Base-by-base conservation (phyloP, 2,888 invertebrate genomes). In the Malthinus seriepunctatus region DNA sequence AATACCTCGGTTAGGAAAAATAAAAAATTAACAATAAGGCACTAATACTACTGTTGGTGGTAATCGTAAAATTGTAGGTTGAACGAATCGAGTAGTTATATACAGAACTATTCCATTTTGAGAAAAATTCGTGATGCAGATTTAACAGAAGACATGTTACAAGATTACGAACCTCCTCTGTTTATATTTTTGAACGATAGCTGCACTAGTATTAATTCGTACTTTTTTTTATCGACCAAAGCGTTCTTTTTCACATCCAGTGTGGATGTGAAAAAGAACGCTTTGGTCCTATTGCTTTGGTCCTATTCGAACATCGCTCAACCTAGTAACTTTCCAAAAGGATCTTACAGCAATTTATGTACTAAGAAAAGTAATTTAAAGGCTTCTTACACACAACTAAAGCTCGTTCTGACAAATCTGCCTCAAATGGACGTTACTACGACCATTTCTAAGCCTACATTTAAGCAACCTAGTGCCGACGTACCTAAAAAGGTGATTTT, bases 101-200 rank as follows among this genome's bases (percentile, higher is more conserved):
- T 78, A 35, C 76, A 75, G 58, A 78, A 78, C 53, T 78, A 78
- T 70, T 77, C 78, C 10, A 69, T 74, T 10, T 66, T 78, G 50
- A 71, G 77, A 46, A 76, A 78, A 66, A 78, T 78, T 47, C 66
- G 78, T 11, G 77, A 78, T 65, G 72, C 76, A 3, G 78, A 78
- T 63, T 77, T 70, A 64, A 73, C 76, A 2, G 70, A 72, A 50
- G 69, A 68, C 34, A 70, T 73, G 50, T 62, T 77, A 39, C 74
- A 76, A 58, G 76, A 76, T 53, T 67, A 65, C 8, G 78, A 78
- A 63, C 72, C 75, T 3, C 73, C 73, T 33, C 44, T 76, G 63
- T 76, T 73, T 58, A 75, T 78, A 56, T 76, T 76, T 6, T 69
- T 77, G 32, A 73, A 72, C 1, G 77, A 75, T 60, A 77, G 77